These are phyloP conservation scores for Megaleporinus macrocephalus DNA, from an alignment of 2,113 vertebrate species.

Conservation along the genomic window DNA sequence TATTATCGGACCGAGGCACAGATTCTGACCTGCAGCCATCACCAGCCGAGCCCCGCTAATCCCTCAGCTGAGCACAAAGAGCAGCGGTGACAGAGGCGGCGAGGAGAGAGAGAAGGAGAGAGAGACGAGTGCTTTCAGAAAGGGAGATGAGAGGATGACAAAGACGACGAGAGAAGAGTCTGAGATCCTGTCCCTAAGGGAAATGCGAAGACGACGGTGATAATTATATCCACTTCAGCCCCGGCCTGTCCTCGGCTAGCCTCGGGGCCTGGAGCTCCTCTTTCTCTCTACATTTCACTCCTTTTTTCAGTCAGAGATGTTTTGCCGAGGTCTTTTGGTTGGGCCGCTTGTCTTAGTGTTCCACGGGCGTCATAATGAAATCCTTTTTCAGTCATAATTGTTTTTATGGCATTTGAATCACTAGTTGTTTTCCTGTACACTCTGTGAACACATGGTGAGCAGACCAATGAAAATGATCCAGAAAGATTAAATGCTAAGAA, in stretches of 20 bases:
- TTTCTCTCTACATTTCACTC: constrained; percentile 13
- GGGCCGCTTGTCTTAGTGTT: constrained; percentile 14
- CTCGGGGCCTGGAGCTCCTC: constrained; percentile 22
- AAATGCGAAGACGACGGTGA: constrained; percentile 33
- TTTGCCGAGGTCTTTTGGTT: background rate
- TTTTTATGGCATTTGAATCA: background rate
- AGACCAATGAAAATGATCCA: too few relatives aligned
- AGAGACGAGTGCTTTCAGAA: constrained; percentile 27
- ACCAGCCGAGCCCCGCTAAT: constrained; percentile 39
- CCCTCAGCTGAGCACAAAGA: constrained; percentile 44
- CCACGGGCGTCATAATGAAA: background rate
- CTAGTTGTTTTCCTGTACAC: too few relatives aligned
- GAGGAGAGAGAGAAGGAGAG: constrained; percentile 15
- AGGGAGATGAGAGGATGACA: constrained; percentile 27
- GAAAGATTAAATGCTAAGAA: too few relatives aligned
- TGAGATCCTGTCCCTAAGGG: constrained; percentile 37
- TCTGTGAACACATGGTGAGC: too few relatives aligned
- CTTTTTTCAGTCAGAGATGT: background rate
- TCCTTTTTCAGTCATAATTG: background rate
- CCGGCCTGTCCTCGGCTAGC: constrained; percentile 32
- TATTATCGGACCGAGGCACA: constrained; percentile 41
- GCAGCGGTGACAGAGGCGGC: constrained; percentile 38
- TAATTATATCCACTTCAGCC: constrained; percentile 44
- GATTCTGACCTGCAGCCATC: constrained; percentile 49
- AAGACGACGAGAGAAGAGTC: constrained; percentile 14